Evolutionary conservation across 2,113 vertebrate genomes (phyloP).

Genomic region (Merops nubicus): DNA sequence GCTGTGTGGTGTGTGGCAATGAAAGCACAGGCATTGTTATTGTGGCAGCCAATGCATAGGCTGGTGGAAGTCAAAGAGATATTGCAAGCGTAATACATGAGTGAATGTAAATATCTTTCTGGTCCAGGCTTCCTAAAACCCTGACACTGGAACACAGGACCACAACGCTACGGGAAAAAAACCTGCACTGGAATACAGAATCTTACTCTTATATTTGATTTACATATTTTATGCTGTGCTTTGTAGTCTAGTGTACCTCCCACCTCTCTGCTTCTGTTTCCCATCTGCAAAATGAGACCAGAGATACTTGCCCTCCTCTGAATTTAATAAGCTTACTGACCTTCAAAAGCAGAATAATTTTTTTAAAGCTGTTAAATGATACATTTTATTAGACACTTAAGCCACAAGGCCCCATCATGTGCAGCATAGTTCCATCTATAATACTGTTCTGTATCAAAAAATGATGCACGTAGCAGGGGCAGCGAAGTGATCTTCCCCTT

Average conservation of each 20-base stretch:
- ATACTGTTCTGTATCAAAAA: too few species aligned
- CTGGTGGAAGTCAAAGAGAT: neutral
- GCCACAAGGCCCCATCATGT: neutral
- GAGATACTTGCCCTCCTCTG: neutral
- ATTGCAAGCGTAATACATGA: neutral
- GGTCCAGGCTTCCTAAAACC: neutral
- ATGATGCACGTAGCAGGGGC: too few species aligned
- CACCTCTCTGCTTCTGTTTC: neutral
- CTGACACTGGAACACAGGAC: neutral
- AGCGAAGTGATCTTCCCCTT: too few species aligned
- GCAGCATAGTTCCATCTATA: neutral
- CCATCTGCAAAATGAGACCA: neutral
- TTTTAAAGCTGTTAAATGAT: neutral
- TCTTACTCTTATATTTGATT: neutral
- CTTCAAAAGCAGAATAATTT: neutral
- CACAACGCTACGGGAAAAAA: neutral
- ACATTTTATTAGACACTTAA: neutral
- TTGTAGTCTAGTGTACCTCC: neutral
- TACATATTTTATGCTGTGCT: neutral
- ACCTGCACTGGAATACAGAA: neutral
- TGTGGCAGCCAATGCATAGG: neutral
- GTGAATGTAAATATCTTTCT: neutral
- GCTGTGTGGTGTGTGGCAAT: neutral
- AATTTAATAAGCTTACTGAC: neutral
- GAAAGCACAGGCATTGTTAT: neutral